A percentile compares a stretch with the other conserved stretches of the same genome.
Conservation (phyloP, 2,797 vertebrate species). For the Gymnodraco acuticeps region DNA sequence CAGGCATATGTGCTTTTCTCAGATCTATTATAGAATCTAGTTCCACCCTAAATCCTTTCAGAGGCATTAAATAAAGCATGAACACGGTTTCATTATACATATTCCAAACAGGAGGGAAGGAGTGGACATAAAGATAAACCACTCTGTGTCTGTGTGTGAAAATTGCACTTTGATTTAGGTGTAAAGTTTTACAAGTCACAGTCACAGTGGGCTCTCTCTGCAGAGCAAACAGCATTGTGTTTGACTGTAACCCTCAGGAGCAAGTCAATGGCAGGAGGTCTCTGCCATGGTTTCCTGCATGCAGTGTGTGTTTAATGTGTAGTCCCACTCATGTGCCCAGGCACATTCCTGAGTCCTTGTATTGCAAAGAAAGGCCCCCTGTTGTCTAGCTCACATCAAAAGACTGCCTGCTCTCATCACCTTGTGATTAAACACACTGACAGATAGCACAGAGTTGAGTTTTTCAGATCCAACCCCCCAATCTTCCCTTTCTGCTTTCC, state of each 20-base stretch:
- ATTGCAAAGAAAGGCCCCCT: constrained; percentile 63
- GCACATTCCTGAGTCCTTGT: constrained; percentile 59
- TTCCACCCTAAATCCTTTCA: constrained; percentile 15
- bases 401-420: constrained; percentile 68
- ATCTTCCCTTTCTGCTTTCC: constrained; percentile 2
- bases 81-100: constrained; percentile 29
- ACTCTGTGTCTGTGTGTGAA: constrained; percentile 14
- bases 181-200: constrained; percentile 64
- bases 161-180: constrained; percentile 65
- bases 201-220: constrained; percentile 17
- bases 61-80: constrained; percentile 16
- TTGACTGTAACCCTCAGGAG: constrained; percentile 49
- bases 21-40: constrained; percentile 10
- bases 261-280: constrained; percentile 32
- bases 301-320: constrained; percentile 44
- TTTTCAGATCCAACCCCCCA: background rate
- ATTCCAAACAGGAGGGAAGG: constrained; percentile 29
- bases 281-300: constrained; percentile 34
- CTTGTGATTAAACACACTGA: constrained; percentile 73
- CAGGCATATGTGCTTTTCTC: background rate
- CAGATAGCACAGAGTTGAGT: constrained; percentile 32
- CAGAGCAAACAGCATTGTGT: constrained; percentile 64
- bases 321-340: constrained; percentile 9
- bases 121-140: constrained; percentile 53
- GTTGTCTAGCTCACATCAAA: constrained; percentile 74